Evolutionary conservation across 2,888 invertebrate genomes (phyloP).

Genomic region (Sympetrum striolatum): DNA sequence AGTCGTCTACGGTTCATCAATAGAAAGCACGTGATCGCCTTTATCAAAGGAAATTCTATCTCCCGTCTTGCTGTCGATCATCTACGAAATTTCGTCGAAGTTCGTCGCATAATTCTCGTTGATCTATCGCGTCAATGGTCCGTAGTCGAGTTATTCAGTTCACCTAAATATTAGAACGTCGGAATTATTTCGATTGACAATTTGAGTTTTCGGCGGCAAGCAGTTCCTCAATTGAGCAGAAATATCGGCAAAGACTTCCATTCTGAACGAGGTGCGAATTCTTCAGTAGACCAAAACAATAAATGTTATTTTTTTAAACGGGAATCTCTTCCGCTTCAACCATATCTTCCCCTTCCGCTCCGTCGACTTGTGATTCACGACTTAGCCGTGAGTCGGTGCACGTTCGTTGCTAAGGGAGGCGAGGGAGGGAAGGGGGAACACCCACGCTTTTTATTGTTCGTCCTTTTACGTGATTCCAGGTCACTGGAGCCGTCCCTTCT

Average conservation of each 20-base stretch:
- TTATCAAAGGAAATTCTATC: too few relatives aligned
- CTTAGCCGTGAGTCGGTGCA: conserved; percentile 17
- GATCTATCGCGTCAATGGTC: too few relatives aligned
- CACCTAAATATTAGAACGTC: too few relatives aligned
- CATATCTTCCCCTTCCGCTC: background rate
- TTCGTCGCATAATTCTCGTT: background rate
- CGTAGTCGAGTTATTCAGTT: too few relatives aligned
- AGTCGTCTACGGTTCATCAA: too few relatives aligned
- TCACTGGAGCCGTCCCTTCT: conserved; percentile 25
- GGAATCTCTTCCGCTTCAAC: background rate
- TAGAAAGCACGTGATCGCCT: too few relatives aligned
- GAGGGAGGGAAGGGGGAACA: background rate
- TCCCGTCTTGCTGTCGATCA: background rate
- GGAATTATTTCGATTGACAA: too few relatives aligned
- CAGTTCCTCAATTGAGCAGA: background rate
- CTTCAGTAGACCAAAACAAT: background rate
- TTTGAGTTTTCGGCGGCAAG: background rate
- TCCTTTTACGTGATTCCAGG: conserved; percentile 38
- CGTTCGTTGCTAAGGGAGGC: conserved; percentile 1
- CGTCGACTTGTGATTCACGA: conserved; percentile 25
- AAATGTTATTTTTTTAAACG: background rate
- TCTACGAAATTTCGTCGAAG: background rate
- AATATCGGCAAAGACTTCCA: background rate
- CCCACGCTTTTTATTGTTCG: background rate
- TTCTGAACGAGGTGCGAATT: background rate